A percentile compares a stretch with the other conserved stretches of the same genome.
Evolutionary conservation across 1,140 invertebrate species (phyloP).

Genomic region (Platyscapa corneri): DNA sequence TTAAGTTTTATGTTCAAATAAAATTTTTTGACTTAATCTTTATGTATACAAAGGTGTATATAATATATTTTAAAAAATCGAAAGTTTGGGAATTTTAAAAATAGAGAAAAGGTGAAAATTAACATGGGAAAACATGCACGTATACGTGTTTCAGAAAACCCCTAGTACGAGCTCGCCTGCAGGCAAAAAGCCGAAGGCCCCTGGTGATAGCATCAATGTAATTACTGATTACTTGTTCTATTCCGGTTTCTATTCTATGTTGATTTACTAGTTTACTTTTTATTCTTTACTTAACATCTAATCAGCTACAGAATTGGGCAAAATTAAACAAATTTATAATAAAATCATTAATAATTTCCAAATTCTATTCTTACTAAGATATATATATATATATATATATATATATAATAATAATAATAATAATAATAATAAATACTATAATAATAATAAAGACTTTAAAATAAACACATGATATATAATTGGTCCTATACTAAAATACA

Average conservation of each 20-base stretch:
- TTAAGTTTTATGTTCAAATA: not conserved
- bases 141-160: conserved; percentile 72
- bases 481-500: too few species aligned
- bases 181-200: conserved; percentile 72
- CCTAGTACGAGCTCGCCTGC: conserved; percentile 71
- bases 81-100: conserved; percentile 3
- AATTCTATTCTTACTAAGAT: not conserved
- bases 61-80: conserved; percentile 6
- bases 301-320: conserved; percentile 42
- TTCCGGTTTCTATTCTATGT: conserved; percentile 59
- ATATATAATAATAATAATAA: too few species aligned
- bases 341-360: not conserved
- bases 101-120: conserved; percentile 43
- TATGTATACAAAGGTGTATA: too few species aligned
- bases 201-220: conserved; percentile 73
- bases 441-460: too few species aligned
- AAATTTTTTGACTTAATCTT: not conserved
- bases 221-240: conserved; percentile 71
- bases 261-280: conserved; percentile 43
- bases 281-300: conserved; percentile 49
- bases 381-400: too few species aligned
- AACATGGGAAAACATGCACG: conserved; percentile 30
- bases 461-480: too few species aligned
- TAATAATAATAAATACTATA: too few species aligned
- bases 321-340: not conserved